phyloP scores from a whole-genome alignment of 2,113 vertebrate species.

The Todiramphus chloris region DNA sequence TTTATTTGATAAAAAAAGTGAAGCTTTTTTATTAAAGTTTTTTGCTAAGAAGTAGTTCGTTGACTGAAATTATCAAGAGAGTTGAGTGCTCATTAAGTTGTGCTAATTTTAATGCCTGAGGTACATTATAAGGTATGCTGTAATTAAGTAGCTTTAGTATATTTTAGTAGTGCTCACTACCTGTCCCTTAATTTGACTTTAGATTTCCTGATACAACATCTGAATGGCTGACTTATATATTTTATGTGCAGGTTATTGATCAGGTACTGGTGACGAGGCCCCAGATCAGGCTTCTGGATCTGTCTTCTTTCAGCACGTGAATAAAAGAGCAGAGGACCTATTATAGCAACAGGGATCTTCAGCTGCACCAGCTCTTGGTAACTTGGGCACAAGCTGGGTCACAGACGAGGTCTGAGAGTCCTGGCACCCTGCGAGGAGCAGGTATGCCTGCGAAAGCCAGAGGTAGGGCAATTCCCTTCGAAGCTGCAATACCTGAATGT shows the following conservation, averaged over 20 bases:
- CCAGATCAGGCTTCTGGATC: neutral
- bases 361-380: neutral
- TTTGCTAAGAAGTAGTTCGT: constrained; percentile 22
- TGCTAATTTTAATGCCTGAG: constrained; percentile 41
- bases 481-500: neutral
- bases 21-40: constrained; percentile 33
- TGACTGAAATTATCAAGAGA: constrained; percentile 5
- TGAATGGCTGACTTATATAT: constrained; percentile 25
- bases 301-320: neutral
- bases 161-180: constrained; percentile 43
- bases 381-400: neutral
- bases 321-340: neutral
- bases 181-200: neutral
- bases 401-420: neutral
- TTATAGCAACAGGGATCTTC: neutral
- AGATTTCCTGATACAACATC: neutral
- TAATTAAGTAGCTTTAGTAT: constrained; percentile 60
- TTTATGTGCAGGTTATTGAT: neutral
- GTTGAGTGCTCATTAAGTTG: constrained; percentile 10
- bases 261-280: rapidly evolving
- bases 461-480: neutral
- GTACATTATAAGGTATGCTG: neutral
- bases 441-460: neutral
- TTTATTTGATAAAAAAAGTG: constrained; percentile 16
- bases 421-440: neutral